These are phyloP conservation scores for Morone chrysops DNA, from an alignment of 2,113 vertebrate species.

Conservation along the genomic window DNA sequence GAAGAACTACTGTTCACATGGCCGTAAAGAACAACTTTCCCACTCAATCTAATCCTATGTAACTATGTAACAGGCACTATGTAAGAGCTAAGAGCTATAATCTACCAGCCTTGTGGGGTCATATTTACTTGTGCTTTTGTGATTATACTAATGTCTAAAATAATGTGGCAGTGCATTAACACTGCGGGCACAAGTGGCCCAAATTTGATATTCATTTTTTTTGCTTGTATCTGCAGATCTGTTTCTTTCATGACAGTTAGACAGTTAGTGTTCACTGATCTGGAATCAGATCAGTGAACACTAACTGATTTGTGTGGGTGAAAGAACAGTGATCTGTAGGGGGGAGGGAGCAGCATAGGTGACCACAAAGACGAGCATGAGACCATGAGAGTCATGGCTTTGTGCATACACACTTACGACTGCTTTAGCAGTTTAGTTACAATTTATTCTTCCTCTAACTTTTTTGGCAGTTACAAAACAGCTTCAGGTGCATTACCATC, in stretches of 20 bases:
- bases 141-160: not conserved
- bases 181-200: too few relatives aligned
- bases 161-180: not conserved
- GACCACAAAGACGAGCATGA: not conserved
- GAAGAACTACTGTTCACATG: not conserved
- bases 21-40: not conserved
- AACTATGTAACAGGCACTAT: not conserved
- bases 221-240: too few relatives aligned
- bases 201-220: too few relatives aligned
- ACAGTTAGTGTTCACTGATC: too few relatives aligned
- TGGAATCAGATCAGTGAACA: not conserved
- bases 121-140: not conserved
- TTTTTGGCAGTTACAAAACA: not conserved
- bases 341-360: not conserved
- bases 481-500: not conserved
- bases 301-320: not conserved
- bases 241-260: too few relatives aligned
- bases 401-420: not conserved
- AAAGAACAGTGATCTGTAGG: not conserved
- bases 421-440: not conserved
- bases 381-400: not conserved
- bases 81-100: not conserved
- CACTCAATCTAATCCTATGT: not conserved
- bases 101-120: not conserved
- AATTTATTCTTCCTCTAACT: not conserved